These are phyloP conservation scores for Cacajao melanocephalus DNA, from an alignment of 2,797 vertebrate species.

Conservation along the genomic window DNA sequence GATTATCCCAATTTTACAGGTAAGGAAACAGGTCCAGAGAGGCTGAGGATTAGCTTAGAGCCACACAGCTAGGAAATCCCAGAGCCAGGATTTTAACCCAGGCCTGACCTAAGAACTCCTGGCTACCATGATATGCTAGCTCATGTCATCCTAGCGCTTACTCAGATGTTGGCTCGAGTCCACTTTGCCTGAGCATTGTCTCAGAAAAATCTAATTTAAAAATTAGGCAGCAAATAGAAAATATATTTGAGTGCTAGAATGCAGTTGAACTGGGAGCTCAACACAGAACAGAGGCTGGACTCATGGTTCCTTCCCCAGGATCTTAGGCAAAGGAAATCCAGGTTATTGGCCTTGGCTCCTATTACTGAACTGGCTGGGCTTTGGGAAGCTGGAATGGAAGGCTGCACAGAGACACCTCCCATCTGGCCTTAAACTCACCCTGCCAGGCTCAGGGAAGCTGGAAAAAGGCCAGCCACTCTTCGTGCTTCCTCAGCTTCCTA, in stretches of 20 bases:
- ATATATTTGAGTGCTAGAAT: not conserved
- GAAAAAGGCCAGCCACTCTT: not conserved
- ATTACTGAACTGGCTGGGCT: not conserved
- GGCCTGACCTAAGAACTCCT: not conserved
- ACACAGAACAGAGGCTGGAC: not conserved
- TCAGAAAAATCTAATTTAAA: not conserved
- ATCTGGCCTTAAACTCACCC: not conserved
- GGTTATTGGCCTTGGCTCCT: not conserved
- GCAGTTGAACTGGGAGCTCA: not conserved
- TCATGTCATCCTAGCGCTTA: too few species aligned
- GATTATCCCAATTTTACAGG: not conserved
- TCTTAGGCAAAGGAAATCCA: not conserved
- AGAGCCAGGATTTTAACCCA: not conserved
- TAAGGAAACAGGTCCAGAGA: not conserved
- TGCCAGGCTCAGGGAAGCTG: not conserved
- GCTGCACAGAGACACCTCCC: not conserved
- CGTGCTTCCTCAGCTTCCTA: not conserved
- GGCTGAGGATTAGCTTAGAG: not conserved
- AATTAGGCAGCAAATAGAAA: not conserved
- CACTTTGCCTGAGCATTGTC: not conserved
- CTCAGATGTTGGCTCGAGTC: not conserved
- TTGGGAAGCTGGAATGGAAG: not conserved
- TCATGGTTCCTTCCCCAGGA: not conserved
- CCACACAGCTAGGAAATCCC: not conserved
- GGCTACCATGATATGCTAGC: rapidly evolving